Evolutionary conservation across 2,888 invertebrate genomes (phyloP), one percentile per base, ranked within the genome.

Genomic region (Eustalomyia histrio): DNA sequence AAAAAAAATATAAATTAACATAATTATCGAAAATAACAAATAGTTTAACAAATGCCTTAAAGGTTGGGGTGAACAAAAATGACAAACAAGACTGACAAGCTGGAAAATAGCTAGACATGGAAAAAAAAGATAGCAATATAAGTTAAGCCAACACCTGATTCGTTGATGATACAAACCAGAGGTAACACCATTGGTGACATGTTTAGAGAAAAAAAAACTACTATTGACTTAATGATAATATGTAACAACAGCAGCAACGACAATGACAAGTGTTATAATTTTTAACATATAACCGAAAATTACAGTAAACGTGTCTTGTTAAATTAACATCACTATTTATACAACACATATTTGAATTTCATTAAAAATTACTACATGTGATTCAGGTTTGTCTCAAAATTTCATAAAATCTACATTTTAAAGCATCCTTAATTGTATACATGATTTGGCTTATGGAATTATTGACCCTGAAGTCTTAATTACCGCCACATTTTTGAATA

Each of bases 91-190:
- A 53, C 43, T 67, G 17, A 33, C 3, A 17, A 50, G 71, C 71
- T 75, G 58, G 61, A 10, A 0, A 17, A 33, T n/a, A 12, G 29
- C 39, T 18, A 17, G 35, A 65, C 12, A 53, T 5, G 55, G 50
- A 47, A 61, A 14, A 52, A 50, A 29, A 47, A 72, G 52, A 52
- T 63, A 79, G 65, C 73, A 69, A 74, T 73, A 78, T 50, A 60
- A 69, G 58, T 71, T 57, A 81, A 81, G 69, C 16, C 65, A 74
- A 74, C 80, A 81, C 80, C 80, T 81, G 80, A 81, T 81, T 81
- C 74, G 80, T 65, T 35, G 65, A 61, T 81, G 74, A 52, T 60
- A 81, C 80, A 71, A 71, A 65, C 74, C 52, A 78, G 65, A 55
- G 53, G 14, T 33, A 78, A 81, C 74, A 78, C 80, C 55, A 81